Conservation (phyloP, 2,113 vertebrate genomes). For the Romanogobio albipinnatus region DNA sequence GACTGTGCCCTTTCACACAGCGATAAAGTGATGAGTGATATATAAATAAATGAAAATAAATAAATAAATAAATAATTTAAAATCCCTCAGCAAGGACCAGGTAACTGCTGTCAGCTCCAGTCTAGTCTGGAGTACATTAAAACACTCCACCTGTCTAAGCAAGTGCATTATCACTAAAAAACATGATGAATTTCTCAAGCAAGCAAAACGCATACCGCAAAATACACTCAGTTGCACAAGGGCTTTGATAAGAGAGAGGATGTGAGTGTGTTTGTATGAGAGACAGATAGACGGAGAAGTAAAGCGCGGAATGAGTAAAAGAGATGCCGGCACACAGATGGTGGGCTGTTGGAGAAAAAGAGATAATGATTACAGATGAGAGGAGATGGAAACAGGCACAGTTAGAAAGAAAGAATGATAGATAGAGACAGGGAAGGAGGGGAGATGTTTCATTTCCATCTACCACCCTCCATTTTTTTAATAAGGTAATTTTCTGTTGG, state of each 20-base stretch:
- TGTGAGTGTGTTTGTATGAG: slow-evolving; percentile 29
- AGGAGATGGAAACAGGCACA: slow-evolving; percentile 27
- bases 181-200: slow-evolving; percentile 18
- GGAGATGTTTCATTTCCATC: slow-evolving; percentile 26
- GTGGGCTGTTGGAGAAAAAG: slow-evolving; percentile 39
- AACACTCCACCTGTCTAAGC: slow-evolving; percentile 20
- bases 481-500: slow-evolving; percentile 30
- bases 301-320: slow-evolving; percentile 26
- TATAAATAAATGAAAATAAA: neutral
- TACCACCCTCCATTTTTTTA: slow-evolving; percentile 32
- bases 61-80: neutral
- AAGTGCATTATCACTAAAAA: slow-evolving; percentile 22
- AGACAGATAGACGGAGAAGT: slow-evolving; percentile 26
- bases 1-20: too few species aligned
- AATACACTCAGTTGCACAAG: slow-evolving; percentile 28
- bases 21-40: neutral
- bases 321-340: slow-evolving; percentile 43
- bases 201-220: slow-evolving; percentile 18
- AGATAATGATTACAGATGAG: slow-evolving; percentile 54
- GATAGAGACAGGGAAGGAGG: neutral
- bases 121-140: neutral
- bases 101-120: neutral
- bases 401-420: slow-evolving; percentile 17
- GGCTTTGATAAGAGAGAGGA: slow-evolving; percentile 23
- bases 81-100: neutral